Base-by-base conservation (phyloP, 2,888 invertebrate genomes). In the Auanema sp. region DNA sequence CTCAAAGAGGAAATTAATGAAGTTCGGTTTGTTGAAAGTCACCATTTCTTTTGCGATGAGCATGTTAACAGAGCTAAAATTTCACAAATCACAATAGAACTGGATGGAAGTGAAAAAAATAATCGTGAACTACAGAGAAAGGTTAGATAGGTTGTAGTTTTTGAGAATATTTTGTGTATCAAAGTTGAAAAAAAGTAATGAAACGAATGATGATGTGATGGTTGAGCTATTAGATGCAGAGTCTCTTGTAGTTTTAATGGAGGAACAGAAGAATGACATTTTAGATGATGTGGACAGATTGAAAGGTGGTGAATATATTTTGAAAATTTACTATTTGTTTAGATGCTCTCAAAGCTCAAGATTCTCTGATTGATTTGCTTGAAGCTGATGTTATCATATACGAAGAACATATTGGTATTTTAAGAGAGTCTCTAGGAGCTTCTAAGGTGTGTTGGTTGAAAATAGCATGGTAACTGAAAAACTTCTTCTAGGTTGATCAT, bases 361-460 rank as follows among this genome's bases (percentile, higher is more conserved):
- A 79, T 47, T 71, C 78, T 23, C 73, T 79, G 53, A 78, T 81
- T 54, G 68, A 76, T 12, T 65, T 80, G 21, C 64, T 81, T 41
- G 81, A 81, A 55, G 76, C 78, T 1, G 81, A 81, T 58, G 68
- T 80, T 42, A 72, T 78, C 44, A 79, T 81, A 44, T 81, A 81
- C 54, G 81, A 81, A 60, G 75, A 80, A 51, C 78, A 79, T 52
- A 76, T 81, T 18, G 79, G 80, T n/a, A 64, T 81, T 41, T 71
- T 81, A 3, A 68, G 80, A 33, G 81, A 81, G 54, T 78, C 78
- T 18, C 65, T 81, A 18, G 80, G 81, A 23, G 79, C 78, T 16
- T 71, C 75, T 44, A 80, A 81, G 70, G 76, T 62, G 18, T 51
- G 47, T 59, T 43, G 51, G 43, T 60, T 25, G 11, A 33, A 33